phyloP scores from a whole-genome alignment of 2,113 vertebrate species.

The Percina caprodes region DNA sequence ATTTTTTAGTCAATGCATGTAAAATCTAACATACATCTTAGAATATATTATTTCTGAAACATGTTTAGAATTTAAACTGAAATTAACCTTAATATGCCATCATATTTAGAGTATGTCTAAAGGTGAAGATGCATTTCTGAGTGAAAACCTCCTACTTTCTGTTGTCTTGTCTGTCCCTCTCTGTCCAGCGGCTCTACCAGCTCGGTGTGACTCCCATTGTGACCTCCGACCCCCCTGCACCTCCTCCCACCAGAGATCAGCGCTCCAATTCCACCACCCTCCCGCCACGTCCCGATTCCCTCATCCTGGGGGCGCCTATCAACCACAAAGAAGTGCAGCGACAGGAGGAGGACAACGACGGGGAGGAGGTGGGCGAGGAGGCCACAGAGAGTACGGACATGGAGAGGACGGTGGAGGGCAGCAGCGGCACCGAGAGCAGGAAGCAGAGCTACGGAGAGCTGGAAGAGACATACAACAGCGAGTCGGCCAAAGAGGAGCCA shows the following conservation, averaged over 20 bases:
- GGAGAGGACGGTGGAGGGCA: conserved; percentile 94
- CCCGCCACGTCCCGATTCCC: conserved; percentile 78
- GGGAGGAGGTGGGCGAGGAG: conserved; percentile 84
- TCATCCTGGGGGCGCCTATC: conserved; percentile 84
- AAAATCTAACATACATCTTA: not conserved
- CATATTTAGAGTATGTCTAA: not conserved
- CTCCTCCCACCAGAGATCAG: conserved; percentile 78
- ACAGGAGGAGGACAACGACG: conserved; percentile 78
- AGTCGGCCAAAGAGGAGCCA: conserved; percentile 89
- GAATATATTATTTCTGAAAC: not conserved
- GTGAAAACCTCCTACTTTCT: not conserved
- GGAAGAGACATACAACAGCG: conserved; percentile 81
- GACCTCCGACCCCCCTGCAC: conserved; percentile 66
- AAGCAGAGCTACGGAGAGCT: conserved; percentile 92
- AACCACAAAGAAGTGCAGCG: conserved; percentile 88
- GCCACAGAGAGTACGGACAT: conserved; percentile 78
- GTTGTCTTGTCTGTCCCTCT: not conserved
- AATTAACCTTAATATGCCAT: too few species aligned
- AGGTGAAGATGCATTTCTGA: not conserved
- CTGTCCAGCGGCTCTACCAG: conserved; percentile 89
- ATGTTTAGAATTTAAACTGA: not conserved
- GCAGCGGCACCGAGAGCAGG: conserved; percentile 90
- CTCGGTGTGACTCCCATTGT: conserved; percentile 75
- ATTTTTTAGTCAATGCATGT: not conserved
- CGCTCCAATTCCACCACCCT: conserved; percentile 68